Conservation (phyloP, 2,113 vertebrate genomes). For the Trinectes maculatus region DNA sequence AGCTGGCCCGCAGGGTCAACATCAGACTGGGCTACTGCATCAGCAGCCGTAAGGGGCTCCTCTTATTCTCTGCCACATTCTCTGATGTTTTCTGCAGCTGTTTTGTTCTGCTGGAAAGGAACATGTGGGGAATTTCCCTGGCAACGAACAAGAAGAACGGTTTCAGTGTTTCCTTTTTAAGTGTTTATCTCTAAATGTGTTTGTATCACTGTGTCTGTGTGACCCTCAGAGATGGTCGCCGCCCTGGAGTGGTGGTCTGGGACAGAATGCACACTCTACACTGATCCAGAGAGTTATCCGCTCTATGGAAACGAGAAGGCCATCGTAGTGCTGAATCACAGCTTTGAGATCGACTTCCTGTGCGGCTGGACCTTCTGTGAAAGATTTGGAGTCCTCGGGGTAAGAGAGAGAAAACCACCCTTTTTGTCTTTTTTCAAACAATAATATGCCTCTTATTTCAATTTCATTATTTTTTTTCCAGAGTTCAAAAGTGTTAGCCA, state of each 20-base stretch:
- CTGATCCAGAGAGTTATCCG: slow-evolving; percentile 83
- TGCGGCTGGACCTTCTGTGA: slow-evolving; percentile 97
- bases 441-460: neutral
- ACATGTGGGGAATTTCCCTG: too few species aligned
- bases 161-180: neutral
- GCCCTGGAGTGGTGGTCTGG: slow-evolving; percentile 97
- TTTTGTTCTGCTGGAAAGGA: neutral
- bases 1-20: slow-evolving; percentile 92
- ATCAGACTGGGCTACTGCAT: slow-evolving; percentile 91
- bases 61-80: neutral
- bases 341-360: slow-evolving; percentile 96
- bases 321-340: slow-evolving; percentile 96
- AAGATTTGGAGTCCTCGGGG: slow-evolving; percentile 93
- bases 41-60: slow-evolving; percentile 88
- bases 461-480: slow-evolving; percentile 59
- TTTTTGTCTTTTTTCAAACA: neutral
- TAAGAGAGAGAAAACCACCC: slow-evolving; percentile 72
- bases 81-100: neutral
- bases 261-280: slow-evolving; percentile 91
- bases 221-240: slow-evolving; percentile 90
- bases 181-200: neutral
- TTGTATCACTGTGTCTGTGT: neutral
- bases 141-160: neutral
- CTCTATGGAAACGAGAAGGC: slow-evolving; percentile 92
- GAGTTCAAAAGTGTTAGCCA: slow-evolving; percentile 96